Evolutionary conservation across 2,797 vertebrate genomes (phyloP).

Genomic region (Malurus leucopterus): DNA sequence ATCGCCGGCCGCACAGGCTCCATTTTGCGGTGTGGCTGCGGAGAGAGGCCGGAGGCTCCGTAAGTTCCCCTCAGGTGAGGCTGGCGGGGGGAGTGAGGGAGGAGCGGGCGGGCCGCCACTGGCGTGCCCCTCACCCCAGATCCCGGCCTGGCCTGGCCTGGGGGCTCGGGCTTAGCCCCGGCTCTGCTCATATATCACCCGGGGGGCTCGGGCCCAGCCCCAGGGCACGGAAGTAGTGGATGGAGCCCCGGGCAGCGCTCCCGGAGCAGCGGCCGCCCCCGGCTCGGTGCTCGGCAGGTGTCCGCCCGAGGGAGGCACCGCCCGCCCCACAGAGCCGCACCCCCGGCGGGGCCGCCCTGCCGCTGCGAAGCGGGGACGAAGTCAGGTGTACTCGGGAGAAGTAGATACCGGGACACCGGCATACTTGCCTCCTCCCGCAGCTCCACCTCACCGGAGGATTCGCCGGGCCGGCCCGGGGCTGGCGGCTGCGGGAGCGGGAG

Average conservation of each 20-base stretch:
- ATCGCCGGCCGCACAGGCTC: background rate
- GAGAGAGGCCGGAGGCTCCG: background rate
- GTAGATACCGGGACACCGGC: no score
- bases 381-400: background rate
- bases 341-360: background rate
- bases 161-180: background rate
- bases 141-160: no score
- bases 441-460: background rate
- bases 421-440: background rate
- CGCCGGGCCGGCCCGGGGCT: background rate
- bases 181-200: background rate
- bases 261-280: background rate
- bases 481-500: background rate
- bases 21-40: constrained; percentile 33
- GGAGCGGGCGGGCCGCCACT: no score
- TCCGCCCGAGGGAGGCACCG: background rate
- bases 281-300: background rate
- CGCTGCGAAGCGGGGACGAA: background rate
- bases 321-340: background rate
- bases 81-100: no score
- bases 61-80: background rate
- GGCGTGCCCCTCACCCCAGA: background rate
- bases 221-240: no score
- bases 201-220: background rate
- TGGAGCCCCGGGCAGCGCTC: no score